Evolutionary conservation across 2,113 vertebrate species (phyloP).

Genomic region (Pseudopipra pipra): DNA sequence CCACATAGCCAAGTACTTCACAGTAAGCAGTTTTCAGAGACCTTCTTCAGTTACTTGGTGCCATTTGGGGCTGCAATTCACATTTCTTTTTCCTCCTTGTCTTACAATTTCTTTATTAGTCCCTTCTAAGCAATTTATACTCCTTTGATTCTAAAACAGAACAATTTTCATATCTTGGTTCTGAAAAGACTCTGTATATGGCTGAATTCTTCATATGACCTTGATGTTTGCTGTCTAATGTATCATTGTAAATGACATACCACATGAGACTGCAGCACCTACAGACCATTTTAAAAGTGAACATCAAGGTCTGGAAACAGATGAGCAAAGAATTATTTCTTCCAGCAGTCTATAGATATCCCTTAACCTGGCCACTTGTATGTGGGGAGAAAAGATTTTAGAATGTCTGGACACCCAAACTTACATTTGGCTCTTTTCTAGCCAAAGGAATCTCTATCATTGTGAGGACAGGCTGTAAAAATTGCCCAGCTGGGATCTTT

Average conservation of each 20-base stretch:
- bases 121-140: not conserved
- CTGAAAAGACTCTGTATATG: not conserved
- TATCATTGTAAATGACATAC: not conserved
- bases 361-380: not conserved
- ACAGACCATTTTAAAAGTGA: not conserved
- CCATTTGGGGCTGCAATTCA: not conserved
- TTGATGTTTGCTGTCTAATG: not conserved
- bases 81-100: not conserved
- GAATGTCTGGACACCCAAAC: not conserved
- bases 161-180: not conserved
- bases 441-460: not conserved
- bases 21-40: not conserved
- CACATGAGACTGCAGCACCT: not conserved
- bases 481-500: not conserved
- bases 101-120: not conserved
- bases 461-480: not conserved
- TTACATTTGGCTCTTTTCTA: not conserved
- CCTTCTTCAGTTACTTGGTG: not conserved
- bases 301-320: not conserved
- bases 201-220: not conserved
- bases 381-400: not conserved
- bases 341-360: not conserved
- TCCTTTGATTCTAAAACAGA: not conserved
- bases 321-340: not conserved
- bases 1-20: not conserved